Evolutionary conservation across 1,140 invertebrate genomes (phyloP), one percentile per base, ranked within the genome.

Genomic region (Phocides pigmalion): DNA sequence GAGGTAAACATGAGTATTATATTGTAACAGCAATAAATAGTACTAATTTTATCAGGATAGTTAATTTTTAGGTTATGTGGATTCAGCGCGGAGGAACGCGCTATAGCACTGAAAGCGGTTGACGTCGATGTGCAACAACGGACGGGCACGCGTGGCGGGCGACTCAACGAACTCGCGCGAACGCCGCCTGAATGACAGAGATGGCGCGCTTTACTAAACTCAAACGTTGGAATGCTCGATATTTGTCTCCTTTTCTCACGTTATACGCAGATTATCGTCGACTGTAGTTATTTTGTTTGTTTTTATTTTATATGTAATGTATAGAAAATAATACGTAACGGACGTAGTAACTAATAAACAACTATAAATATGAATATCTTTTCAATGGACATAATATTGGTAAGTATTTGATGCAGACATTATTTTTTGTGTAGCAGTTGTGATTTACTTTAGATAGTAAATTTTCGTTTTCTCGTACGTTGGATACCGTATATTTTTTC

Each of bases 81-180:
- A 74, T 87, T 79, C 84, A 87, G 89, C 89, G 87, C 85, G 84
- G 80, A 85, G 81, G 76, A 84, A 91, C 89, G 87, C 89, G 87
- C 85, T 87, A 79, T 88, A 82, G 74, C 82, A 89, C 89, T 87
- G 82, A 86, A 85, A 88, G 80, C 84, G 84, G 83, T 89, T 87
- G 79, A 86, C 87, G 85, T 87, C 85, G 87, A 87, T 88, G 85
- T 91, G 89, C 89, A 88, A 89, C 84, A 84, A 89, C 82, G 83
- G 70, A 84, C 71, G 76, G 73, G 80, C 79, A 81, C 84, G 83
- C 83, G 81, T 87, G 83, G 83, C 81, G 61, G 73, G 75, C 80
- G 64, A 82, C 76, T 84, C 78, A 76, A 76, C 81, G 83, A 82
- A 74, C 62, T 64, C 78, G 78, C 75, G 67, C 81, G 73, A 79